Evolutionary conservation across 35 echinoderm and acorn worm species (phyloP).

Genomic region (Amphiura filiformis): DNA sequence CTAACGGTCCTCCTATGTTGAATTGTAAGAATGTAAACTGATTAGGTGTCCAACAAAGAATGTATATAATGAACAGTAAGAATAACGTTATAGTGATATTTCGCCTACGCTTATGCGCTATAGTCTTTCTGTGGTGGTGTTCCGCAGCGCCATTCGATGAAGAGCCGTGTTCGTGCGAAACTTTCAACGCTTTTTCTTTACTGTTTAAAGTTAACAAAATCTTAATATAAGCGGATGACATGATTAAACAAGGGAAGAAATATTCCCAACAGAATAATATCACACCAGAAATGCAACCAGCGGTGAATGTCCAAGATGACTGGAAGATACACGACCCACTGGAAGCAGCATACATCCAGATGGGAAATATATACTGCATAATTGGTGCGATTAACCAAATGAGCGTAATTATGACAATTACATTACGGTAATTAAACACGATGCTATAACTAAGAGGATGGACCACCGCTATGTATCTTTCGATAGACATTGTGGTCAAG

Average conservation of each 20-base stretch:
- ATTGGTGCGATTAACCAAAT: slow-evolving; percentile 61
- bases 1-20: slow-evolving; percentile 68
- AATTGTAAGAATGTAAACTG: slow-evolving; percentile 84
- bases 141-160: neutral
- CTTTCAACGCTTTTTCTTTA: slow-evolving; percentile 27
- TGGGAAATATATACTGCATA: slow-evolving; percentile 80
- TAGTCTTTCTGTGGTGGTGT: neutral
- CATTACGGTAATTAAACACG: slow-evolving; percentile 52
- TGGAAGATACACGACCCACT: slow-evolving; percentile 46
- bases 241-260: slow-evolving; percentile 74
- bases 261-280: slow-evolving; percentile 74
- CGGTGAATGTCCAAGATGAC: slow-evolving; percentile 33
- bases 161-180: neutral
- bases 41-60: slow-evolving; percentile 83
- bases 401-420: slow-evolving; percentile 18
- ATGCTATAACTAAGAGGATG: slow-evolving; percentile 60
- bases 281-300: slow-evolving; percentile 48
- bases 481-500: slow-evolving; percentile 65
- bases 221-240: slow-evolving; percentile 67
- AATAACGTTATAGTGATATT: slow-evolving; percentile 85
- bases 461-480: slow-evolving; percentile 72
- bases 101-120: slow-evolving; percentile 43
- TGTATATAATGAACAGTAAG: slow-evolving; percentile 75
- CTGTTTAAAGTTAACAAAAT: slow-evolving; percentile 60
- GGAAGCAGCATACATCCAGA: slow-evolving; percentile 7